Evolutionary conservation across 1,140 invertebrate species (phyloP), one percentile per base, ranked within the genome.

Genomic region (Grapholita molesta): DNA sequence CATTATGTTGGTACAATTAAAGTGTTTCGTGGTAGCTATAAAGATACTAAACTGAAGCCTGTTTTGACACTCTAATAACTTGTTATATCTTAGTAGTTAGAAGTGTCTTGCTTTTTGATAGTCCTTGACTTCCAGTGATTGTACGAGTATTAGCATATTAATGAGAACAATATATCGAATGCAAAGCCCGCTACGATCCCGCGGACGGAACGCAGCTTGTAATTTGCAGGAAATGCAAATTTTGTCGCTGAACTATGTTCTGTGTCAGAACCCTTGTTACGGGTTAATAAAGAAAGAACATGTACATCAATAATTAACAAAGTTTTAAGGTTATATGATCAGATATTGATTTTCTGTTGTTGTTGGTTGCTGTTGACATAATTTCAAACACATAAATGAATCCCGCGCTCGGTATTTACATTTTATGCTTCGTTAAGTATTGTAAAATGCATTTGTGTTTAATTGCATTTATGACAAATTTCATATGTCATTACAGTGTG

Each of bases 401-500:
- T 8, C 1, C 42, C 18, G 15, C 42, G 42, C 42, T 18, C 18
- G 42, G 18, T 48, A 21, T 48, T 48, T 48, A 18, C 42, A 48
- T 8, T 48, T 48, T 61, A 28, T 32, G 24, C 55, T 15, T 15
- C 55, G 55, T 21, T 61, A 12, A 32, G 55, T 61, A 75, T 68
- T 75, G 73, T 69, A 70, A 66, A 69, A 74, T 70, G 57, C 67
- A 70, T 74, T 74, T 64, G 67, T 67, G 64, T 75, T 83, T 78
- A 80, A 84, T 83, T 81, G 76, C 73, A 75, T 68, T 68, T 82
- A 78, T 75, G 70, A 78, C 70, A 80, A 83, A 82, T 85, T 85
- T 81, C 83, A 25, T 61, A 30, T 80, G 84, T 82, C 80, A 82
- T 81, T 72, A 78, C 68, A 78, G 71, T 78, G 78, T 78, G 83